phyloP scores from a whole-genome alignment of 2,888 invertebrate genomes.

The Xylota segnis region DNA sequence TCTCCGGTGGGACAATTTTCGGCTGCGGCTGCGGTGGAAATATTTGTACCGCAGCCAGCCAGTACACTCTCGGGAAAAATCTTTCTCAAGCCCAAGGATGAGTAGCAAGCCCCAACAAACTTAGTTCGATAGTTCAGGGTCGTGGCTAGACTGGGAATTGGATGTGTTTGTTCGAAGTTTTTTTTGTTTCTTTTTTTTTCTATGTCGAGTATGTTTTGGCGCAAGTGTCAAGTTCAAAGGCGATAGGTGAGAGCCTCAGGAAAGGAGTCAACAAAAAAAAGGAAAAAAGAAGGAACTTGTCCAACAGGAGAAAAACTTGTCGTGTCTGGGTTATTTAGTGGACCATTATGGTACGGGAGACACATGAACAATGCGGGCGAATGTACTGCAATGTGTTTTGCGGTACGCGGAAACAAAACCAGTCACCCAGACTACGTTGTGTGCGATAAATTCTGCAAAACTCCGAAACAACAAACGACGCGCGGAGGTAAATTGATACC shows the following conservation, averaged over 20 bases:
- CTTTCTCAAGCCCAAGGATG: conserved; percentile 12
- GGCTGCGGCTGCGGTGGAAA: conserved; percentile 66
- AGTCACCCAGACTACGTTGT: conserved; percentile 49
- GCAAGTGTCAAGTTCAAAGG: conserved; percentile 75
- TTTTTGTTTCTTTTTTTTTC: conserved; percentile 4
- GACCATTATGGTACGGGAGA: conserved; percentile 60
- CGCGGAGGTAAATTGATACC: conserved; percentile 68
- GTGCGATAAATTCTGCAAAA: conserved; percentile 70
- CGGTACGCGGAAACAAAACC: conserved; percentile 72
- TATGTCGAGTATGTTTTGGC: conserved; percentile 34
- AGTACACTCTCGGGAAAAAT: conserved; percentile 53
- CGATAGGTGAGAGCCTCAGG: conserved; percentile 35
- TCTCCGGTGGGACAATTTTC: conserved; percentile 67
- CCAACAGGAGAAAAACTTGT: conserved; percentile 69
- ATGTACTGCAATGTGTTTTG: conserved; percentile 57
- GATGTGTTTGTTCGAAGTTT: conserved; percentile 32
- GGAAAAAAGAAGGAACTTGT: conserved; percentile 18
- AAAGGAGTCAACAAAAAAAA: neutral
- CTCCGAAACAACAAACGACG: conserved; percentile 60
- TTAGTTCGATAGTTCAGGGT: conserved; percentile 73
- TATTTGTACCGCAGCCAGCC: conserved; percentile 67
- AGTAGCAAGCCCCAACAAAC: conserved; percentile 18
- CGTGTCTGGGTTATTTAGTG: conserved; percentile 75
- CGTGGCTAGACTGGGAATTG: conserved; percentile 69
- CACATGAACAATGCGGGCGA: conserved; percentile 56